These are phyloP conservation scores for Bufo bufo DNA, from an alignment of 2,113 vertebrate species.

Conservation along the genomic window DNA sequence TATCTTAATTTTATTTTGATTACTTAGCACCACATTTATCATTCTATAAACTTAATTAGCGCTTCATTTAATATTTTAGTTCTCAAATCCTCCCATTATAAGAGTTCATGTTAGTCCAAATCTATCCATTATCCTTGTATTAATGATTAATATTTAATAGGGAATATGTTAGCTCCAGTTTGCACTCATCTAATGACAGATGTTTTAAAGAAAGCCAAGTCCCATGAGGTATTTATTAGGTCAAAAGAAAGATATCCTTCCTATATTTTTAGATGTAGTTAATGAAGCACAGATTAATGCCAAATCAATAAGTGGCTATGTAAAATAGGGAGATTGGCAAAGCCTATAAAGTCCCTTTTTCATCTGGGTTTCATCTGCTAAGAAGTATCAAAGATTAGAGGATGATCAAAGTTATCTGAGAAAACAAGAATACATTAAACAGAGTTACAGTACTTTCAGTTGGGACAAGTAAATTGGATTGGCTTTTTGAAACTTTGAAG, in stretches of 20 bases:
- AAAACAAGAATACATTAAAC: constrained; percentile 45
- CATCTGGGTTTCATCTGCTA: constrained; percentile 36
- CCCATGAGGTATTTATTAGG: constrained; percentile 42
- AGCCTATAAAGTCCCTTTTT: background rate
- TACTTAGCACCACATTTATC: background rate
- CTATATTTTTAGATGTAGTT: background rate
- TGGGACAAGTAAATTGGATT: background rate
- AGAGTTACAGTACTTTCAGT: background rate
- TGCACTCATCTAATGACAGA: constrained; percentile 25
- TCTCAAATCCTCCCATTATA: background rate
- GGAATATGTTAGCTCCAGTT: constrained; percentile 18
- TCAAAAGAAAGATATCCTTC: constrained; percentile 16
- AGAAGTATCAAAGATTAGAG: constrained; percentile 58
- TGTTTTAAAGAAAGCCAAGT: background rate
- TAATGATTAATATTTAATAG: constrained; percentile 44
- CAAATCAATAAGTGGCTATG: constrained; percentile 58
- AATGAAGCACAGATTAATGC: constrained; percentile 50
- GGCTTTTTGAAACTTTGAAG: constrained; percentile 16
- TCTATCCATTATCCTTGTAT: constrained; percentile 10
- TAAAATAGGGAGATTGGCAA: constrained; percentile 24
- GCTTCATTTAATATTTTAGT: background rate
- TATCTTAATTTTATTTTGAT: background rate
- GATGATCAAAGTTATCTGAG: constrained; percentile 51
- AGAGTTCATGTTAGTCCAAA: background rate
- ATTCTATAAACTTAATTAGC: background rate